These are phyloP conservation scores for Phyllopteryx taeniolatus DNA, from an alignment of 2,113 vertebrate species.

Conservation along the genomic window DNA sequence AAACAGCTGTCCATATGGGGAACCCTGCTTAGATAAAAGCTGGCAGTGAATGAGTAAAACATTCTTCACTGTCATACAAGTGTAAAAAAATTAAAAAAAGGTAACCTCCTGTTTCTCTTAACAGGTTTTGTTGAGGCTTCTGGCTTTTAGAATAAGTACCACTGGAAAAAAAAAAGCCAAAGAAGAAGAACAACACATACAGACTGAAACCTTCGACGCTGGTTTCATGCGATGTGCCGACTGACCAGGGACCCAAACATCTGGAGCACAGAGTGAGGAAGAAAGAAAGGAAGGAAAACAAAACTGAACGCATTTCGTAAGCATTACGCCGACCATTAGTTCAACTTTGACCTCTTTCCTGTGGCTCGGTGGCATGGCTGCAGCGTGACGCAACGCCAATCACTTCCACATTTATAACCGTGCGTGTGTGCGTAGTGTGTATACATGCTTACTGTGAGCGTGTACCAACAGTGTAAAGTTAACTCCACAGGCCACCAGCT, in stretches of 20 bases:
- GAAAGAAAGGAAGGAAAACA: not conserved
- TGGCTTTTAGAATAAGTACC: not conserved
- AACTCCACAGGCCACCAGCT: conserved; percentile 54
- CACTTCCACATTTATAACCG: conserved; percentile 45
- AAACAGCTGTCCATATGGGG: too few species aligned
- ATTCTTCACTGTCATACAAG: too few species aligned
- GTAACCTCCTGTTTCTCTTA: not conserved
- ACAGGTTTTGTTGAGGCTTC: not conserved
- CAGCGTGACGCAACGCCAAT: conserved; percentile 23
- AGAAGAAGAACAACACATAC: not conserved
- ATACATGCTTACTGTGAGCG: not conserved
- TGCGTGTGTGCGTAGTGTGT: not conserved
- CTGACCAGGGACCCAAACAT: not conserved
- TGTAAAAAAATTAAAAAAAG: too few species aligned
- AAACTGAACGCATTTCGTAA: conserved; percentile 1
- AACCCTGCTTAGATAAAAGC: too few species aligned
- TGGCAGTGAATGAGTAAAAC: too few species aligned
- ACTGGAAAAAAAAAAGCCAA: not conserved
- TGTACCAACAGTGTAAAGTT: conserved; percentile 39
- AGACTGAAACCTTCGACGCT: not conserved
- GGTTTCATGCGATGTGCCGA: not conserved
- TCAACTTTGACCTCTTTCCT: conserved; percentile 32
- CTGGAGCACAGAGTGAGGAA: not conserved
- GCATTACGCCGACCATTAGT: conserved; percentile 1
- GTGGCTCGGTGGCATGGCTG: not conserved